These are phyloP conservation scores for Campoplex nolae DNA, from an alignment of 2,888 invertebrate genomes.

Conservation along the genomic window DNA sequence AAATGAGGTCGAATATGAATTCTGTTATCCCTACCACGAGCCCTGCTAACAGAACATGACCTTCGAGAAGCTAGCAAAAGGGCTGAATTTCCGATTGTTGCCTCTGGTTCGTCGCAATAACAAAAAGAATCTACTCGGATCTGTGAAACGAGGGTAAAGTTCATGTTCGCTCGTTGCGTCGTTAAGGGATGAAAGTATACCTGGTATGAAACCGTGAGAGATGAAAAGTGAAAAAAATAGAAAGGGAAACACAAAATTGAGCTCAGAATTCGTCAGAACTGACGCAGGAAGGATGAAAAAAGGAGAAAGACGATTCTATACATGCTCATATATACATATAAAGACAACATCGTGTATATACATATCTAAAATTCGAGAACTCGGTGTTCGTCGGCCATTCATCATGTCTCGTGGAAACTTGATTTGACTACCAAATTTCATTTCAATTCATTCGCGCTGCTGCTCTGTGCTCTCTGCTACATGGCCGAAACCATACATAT, in stretches of 20 bases:
- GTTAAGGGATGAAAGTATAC: constrained; percentile 18
- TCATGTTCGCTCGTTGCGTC: background rate
- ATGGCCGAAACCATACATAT: constrained; percentile 28
- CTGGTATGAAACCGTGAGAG: constrained; percentile 4
- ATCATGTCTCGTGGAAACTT: constrained; percentile 67
- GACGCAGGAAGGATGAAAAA: constrained; percentile 10
- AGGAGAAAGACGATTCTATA: constrained; percentile 4
- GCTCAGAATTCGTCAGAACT: constrained; percentile 40
- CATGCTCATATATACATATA: background rate
- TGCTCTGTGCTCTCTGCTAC: constrained; percentile 40
- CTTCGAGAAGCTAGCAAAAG: background rate
- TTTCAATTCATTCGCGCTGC: constrained; percentile 65
- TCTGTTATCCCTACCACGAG: background rate
- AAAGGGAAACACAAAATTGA: constrained; percentile 5
- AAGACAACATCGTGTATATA: constrained; percentile 13
- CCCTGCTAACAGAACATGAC: background rate
- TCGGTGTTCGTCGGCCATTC: constrained; percentile 63
- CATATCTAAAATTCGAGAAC: constrained; percentile 55
- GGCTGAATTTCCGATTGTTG: background rate
- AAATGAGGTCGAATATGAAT: background rate
- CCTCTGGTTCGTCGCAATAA: background rate
- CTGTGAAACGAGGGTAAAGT: constrained; percentile 10
- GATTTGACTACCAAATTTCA: constrained; percentile 70
- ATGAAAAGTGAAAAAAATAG: constrained; percentile 6
- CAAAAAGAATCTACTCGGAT: background rate